Evolutionary conservation across 2,888 invertebrate genomes (phyloP), one percentile per base, ranked within the genome.

Genomic region (Euproctis similis): DNA sequence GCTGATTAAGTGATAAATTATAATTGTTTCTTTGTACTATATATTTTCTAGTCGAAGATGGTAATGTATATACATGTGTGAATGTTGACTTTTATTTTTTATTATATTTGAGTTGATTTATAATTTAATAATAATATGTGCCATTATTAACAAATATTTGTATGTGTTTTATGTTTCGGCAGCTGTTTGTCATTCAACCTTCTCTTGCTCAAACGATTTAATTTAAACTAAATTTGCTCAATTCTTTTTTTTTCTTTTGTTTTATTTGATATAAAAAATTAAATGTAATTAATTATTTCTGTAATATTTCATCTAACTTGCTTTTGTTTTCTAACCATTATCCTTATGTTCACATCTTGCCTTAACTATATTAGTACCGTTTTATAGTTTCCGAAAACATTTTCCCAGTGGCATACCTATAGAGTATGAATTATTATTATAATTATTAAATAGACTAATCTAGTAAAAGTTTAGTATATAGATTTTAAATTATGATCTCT

Each of bases 401-500:
- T 68, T 62, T 62, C 58, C 68, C 72, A 72, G 69, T 80, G 73
- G 71, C 76, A 75, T 71, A 74, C 14, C 14, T 70, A 64, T 63
- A 69, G 59, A 61, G 57, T 68, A 59, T 72, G 66, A 76, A 72
- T 70, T 68, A 21, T 12, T 23, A 64, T 60, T 77, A 72, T 70
- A 68, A 21, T 12, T 23, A 64, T 60, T 63, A 57, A 46, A 49
- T 78, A 80, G 72, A 80, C 71, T 84, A 81, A 80, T 78, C 54
- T 80, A 80, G 72, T 63, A 63, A 75, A 71, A 54, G 49, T 63
- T 67, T 77, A 81, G 77, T 53, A 64, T 57, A 65, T 81, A 81
- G 76, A 57, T 65, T 72, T 50, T 78, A 77, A 80, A 80, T 74
- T 82, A 82, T 84, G 84, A 84, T 84, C 84, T 84, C 84, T 84